Percentiles rank a stretch among this genome's conserved stretches.
These are phyloP conservation scores for Bombus difficillimus DNA, from an alignment of 1,140 invertebrate genomes.

Conservation along the genomic window DNA sequence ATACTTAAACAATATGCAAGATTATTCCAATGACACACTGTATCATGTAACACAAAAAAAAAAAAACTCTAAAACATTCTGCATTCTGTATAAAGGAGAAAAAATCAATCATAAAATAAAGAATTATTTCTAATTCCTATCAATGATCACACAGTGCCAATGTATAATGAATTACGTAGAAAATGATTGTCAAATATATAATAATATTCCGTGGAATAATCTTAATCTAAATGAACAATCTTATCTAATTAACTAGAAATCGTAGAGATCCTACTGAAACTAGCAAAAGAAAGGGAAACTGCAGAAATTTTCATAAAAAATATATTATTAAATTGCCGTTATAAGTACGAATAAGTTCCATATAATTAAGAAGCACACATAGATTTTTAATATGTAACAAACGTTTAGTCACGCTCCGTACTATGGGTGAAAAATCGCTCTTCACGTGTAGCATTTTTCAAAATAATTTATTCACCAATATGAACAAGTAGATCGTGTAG, in stretches of 20 bases:
- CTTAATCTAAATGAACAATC: background rate
- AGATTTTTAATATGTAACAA: slow-evolving; percentile 6
- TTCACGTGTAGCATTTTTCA: slow-evolving; percentile 50
- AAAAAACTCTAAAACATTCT: background rate
- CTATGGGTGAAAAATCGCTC: slow-evolving; percentile 31
- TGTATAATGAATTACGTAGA: background rate
- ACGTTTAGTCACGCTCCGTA: background rate
- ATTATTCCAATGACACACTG: slow-evolving; percentile 7
- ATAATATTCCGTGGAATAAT: background rate
- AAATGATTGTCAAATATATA: background rate
- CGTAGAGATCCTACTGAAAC: background rate
- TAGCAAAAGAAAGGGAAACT: background rate
- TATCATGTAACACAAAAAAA: background rate
- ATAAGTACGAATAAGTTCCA: slow-evolving; percentile 11
- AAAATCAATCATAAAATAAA: background rate
- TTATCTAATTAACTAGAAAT: background rate
- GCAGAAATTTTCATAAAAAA: slow-evolving; percentile 17
- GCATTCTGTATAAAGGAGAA: background rate
- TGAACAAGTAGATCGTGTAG: slow-evolving; percentile 67
- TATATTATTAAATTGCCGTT: slow-evolving; percentile 31
- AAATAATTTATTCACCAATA: slow-evolving; percentile 74
- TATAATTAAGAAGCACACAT: slow-evolving; percentile 18
- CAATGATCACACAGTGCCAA: background rate
- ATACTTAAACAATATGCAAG: slow-evolving; percentile 2
- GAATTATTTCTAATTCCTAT: background rate